Evolutionary conservation across 2,113 vertebrate genomes (phyloP).

Genomic region (Etheostoma cragini): DNA sequence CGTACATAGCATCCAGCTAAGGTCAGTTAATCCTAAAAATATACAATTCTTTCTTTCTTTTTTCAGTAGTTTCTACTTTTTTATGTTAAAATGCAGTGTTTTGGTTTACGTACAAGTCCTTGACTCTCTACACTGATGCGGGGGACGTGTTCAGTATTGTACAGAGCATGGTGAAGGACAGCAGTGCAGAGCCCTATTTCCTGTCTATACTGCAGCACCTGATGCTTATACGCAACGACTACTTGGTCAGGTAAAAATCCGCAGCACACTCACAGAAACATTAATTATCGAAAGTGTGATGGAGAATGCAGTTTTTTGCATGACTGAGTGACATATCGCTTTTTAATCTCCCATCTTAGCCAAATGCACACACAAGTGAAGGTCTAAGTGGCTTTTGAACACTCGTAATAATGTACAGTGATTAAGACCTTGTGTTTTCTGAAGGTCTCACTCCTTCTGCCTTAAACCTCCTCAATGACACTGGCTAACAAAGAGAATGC

Average conservation of each 20-base stretch:
- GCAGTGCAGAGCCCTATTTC: slow-evolving; percentile 90
- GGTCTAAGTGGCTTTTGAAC: slow-evolving; percentile 30
- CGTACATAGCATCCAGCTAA: background rate
- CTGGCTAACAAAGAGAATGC: slow-evolving; percentile 82
- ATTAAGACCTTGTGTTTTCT: slow-evolving; percentile 50
- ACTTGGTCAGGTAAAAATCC: slow-evolving; percentile 90
- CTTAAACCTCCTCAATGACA: slow-evolving; percentile 69
- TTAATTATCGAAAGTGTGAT: background rate
- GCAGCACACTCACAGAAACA: background rate
- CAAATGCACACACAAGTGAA: background rate
- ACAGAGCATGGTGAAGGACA: slow-evolving; percentile 92
- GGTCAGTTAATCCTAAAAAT: slow-evolving; percentile 8
- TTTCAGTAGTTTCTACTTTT: slow-evolving; percentile 25
- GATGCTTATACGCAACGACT: slow-evolving; percentile 93
- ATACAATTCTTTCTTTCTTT: background rate
- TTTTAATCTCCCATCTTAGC: slow-evolving; percentile 13
- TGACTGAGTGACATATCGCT: background rate
- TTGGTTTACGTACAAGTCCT: slow-evolving; percentile 76
- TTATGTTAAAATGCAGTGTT: slow-evolving; percentile 24
- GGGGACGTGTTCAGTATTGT: slow-evolving; percentile 93
- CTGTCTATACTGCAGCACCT: slow-evolving; percentile 98
- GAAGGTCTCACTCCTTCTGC: slow-evolving; percentile 34
- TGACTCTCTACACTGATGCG: slow-evolving; percentile 89
- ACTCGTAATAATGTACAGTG: slow-evolving; percentile 28
- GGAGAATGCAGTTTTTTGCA: background rate